A percentile compares a stretch with the other conserved stretches of the same genome.
phyloP scores from a whole-genome alignment of 2,797 vertebrate genomes.

The Triplophysa yarkandensis region DNA sequence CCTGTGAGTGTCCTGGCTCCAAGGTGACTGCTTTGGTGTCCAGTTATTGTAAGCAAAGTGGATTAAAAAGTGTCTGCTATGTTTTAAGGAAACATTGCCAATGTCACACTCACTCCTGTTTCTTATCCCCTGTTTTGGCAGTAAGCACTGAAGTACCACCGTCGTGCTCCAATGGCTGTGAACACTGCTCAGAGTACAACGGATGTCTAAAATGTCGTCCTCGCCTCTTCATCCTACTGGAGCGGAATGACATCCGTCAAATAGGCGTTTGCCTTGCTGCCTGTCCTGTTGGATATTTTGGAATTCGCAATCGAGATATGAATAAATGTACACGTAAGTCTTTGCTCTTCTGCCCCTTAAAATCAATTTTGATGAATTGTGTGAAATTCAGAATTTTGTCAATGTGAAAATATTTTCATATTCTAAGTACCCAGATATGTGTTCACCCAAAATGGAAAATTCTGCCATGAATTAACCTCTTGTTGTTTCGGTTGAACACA shows the following conservation, averaged over 20 bases:
- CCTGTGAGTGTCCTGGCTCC: too few species aligned
- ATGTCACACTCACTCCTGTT: slow-evolving; percentile 43
- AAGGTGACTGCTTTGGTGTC: background rate
- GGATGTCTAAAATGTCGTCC: slow-evolving; percentile 96
- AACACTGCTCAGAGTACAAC: slow-evolving; percentile 95
- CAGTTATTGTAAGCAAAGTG: background rate
- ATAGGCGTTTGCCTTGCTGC: slow-evolving; percentile 93
- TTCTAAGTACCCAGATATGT: too few species aligned
- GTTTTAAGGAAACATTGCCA: slow-evolving; percentile 1
- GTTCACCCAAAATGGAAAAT: too few species aligned
- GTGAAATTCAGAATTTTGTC: too few species aligned
- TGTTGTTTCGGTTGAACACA: too few species aligned
- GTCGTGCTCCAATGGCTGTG: slow-evolving; percentile 93
- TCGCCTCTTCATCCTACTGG: slow-evolving; percentile 96
- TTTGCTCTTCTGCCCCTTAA: background rate
- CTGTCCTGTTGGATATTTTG: slow-evolving; percentile 94
- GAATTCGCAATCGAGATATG: slow-evolving; percentile 93
- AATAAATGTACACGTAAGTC: slow-evolving; percentile 97
- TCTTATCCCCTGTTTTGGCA: slow-evolving; percentile 61
- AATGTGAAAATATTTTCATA: too few species aligned
- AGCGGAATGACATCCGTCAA: slow-evolving; percentile 94
- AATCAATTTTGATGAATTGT: too few species aligned
- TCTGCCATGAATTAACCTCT: too few species aligned
- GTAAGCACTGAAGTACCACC: slow-evolving; percentile 89
- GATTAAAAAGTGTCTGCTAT: background rate